Base-by-base conservation (phyloP, 64 coral and sea anemone species). In the Stichodactyla mertensii region DNA sequence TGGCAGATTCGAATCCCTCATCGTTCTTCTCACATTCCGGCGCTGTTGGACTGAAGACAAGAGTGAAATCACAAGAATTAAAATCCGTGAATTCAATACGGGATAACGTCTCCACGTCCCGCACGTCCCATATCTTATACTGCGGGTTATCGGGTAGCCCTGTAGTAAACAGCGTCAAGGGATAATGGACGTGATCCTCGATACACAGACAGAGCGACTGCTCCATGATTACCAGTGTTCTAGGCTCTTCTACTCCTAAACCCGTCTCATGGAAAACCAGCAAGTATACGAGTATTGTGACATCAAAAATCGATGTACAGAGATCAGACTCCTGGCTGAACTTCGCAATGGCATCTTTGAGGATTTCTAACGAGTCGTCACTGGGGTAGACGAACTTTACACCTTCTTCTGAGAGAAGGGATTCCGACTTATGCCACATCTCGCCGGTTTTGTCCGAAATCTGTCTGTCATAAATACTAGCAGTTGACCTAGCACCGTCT, bases 21-120 rank as follows among this genome's bases (percentile, higher is more conserved):
- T 84, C 69, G 13, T 81, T 82, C 53, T 64, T 88, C 56, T 90
- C 84, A 52, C 84, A 55, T 23, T 61, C 80, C 45, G 79, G 85
- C 6, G 55, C 84, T 56, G 66, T 85, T 11, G 84, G 80, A 10
- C 55, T 90, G 83, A 99, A 99, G 6, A 99, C 90, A 45, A 99
- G 88, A 61, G 88, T 99, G 59, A 99, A 99, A 60, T 95, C 93
- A 53, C 93, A 94, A 23, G 97, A 88, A 74, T 99, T 94, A 51
- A 95, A 99, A 58, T 91, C 97, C 51, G 89, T 95, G 78, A 99
- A 99, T 26, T 99, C 97, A 0, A 99, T 89, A n/a, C 97, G 93
- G 22, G 90, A 94, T 60, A 99, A 51, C 12, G 88, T 66, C 54
- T 93, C 74, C 19, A 99, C 88, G 51, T 92, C 90, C 61, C 97